Evolutionary conservation across 2,888 invertebrate species (phyloP).

Genomic region (Pardosa pseudoannulata): DNA sequence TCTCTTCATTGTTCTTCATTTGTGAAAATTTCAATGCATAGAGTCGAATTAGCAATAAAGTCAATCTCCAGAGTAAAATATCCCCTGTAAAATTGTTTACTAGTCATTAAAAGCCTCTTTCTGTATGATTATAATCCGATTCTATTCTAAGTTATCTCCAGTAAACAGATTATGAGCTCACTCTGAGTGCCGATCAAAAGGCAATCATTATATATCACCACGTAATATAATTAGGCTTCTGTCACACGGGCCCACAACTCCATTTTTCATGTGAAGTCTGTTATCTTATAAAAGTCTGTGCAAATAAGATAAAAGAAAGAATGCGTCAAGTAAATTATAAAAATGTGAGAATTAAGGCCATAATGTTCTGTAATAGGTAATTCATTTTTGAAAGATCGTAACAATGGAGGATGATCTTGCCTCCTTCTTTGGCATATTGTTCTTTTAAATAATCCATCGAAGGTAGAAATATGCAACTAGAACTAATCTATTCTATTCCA

Average conservation of each 20-base stretch:
- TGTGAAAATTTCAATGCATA: too few species aligned
- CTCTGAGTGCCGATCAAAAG: background rate
- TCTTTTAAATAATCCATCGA: too few species aligned
- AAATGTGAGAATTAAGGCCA: background rate
- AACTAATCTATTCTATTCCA: too few species aligned
- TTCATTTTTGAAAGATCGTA: too few species aligned
- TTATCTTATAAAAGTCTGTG: slow-evolving; percentile 25
- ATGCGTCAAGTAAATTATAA: slow-evolving; percentile 14
- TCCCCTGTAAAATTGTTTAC: background rate
- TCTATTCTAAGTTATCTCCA: background rate
- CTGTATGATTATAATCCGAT: background rate
- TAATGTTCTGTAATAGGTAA: too few species aligned
- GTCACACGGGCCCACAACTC: background rate
- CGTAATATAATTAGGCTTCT: slow-evolving; percentile 14
- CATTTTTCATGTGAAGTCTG: background rate
- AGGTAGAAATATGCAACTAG: too few species aligned
- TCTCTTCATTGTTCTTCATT: too few species aligned
- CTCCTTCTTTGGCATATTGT: too few species aligned
- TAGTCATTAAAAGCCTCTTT: background rate
- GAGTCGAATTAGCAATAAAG: too few species aligned
- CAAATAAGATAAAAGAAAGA: slow-evolving; percentile 10
- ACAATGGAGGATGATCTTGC: too few species aligned
- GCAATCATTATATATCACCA: slow-evolving; percentile 19
- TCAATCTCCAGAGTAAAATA: background rate
- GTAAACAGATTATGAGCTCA: slow-evolving; percentile 7